A percentile compares a stretch with the other conserved stretches of the same genome.
Evolutionary conservation across 2,797 vertebrate genomes (phyloP).

Genomic region (Anguilla pacifica): DNA sequence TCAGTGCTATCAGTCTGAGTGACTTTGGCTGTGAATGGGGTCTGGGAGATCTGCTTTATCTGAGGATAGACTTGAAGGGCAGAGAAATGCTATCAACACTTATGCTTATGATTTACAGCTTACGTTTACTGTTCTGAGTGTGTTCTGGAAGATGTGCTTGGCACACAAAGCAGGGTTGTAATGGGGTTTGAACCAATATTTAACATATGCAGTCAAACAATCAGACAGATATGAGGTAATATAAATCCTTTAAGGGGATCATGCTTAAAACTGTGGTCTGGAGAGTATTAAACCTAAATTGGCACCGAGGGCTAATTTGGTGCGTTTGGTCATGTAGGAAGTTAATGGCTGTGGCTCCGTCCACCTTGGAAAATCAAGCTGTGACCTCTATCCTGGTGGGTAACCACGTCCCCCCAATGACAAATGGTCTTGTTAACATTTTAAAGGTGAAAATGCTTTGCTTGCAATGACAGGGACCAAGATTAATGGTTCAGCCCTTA

Average conservation of each 20-base stretch:
- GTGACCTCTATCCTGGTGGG: constrained; percentile 22
- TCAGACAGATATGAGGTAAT: constrained; percentile 20
- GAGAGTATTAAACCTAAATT: not conserved
- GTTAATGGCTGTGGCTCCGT: constrained; percentile 42
- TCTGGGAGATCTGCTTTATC: not conserved
- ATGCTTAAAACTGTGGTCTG: constrained; percentile 12
- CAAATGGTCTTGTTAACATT: constrained; percentile 5
- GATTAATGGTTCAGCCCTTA: constrained; percentile 3
- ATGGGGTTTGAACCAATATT: not conserved
- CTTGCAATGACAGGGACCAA: not conserved
- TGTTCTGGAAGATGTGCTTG: not conserved
- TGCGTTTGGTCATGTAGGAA: not conserved
- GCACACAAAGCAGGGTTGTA: not conserved
- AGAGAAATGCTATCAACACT: not conserved
- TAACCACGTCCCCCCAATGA: not conserved
- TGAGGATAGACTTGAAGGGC: not conserved
- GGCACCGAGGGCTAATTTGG: not conserved
- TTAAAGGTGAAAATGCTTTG: constrained; percentile 7
- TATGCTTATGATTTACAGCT: not conserved
- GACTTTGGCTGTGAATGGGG: not conserved
- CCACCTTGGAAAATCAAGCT: constrained; percentile 20
- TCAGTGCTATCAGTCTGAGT: not conserved
- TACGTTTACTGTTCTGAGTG: not conserved
- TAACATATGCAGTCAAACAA: not conserved
- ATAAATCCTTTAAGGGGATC: constrained; percentile 37